A percentile compares a stretch with the other conserved stretches of the same genome.
phyloP scores from a whole-genome alignment of 35 echinoderm and acorn worm species.

The Acanthaster planci region DNA sequence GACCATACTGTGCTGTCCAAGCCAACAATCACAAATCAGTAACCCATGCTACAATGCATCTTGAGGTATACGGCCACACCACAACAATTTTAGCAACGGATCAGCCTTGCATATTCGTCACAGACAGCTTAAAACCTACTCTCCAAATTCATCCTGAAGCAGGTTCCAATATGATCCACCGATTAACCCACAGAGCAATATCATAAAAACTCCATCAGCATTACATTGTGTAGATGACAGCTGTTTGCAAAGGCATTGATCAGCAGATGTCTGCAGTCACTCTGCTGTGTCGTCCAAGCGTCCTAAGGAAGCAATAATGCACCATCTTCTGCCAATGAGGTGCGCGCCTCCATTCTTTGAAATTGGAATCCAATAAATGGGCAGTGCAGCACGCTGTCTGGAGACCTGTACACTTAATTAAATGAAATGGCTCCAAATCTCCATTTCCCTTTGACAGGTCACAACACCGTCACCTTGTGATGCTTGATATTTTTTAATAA shows the following conservation, averaged over 20 bases:
- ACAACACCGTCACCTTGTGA: neutral
- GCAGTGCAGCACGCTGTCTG: neutral
- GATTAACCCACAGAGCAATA: neutral
- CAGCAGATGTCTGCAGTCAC: neutral
- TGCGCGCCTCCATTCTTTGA: neutral
- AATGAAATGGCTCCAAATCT: no score
- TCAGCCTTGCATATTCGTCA: neutral
- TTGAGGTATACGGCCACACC: no score
- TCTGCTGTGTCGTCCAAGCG: neutral
- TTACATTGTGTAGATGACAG: neutral
- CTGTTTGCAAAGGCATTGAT: neutral
- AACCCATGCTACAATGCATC: neutral
- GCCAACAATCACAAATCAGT: neutral
- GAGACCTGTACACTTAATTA: neutral
- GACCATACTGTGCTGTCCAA: neutral
- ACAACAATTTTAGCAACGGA: no score
- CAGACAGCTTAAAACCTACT: neutral
- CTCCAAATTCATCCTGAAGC: neutral
- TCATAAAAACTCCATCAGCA: neutral
- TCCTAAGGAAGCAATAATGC: conserved; percentile 1
- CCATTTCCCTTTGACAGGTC: neutral
- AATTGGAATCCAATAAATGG: conserved; percentile 13
- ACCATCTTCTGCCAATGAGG: neutral
- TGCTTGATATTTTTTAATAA: neutral
- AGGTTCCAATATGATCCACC: neutral